Evolutionary conservation across 2,797 vertebrate species (phyloP), one percentile per base, ranked within the genome.

Genomic region (Poecile montanus): DNA sequence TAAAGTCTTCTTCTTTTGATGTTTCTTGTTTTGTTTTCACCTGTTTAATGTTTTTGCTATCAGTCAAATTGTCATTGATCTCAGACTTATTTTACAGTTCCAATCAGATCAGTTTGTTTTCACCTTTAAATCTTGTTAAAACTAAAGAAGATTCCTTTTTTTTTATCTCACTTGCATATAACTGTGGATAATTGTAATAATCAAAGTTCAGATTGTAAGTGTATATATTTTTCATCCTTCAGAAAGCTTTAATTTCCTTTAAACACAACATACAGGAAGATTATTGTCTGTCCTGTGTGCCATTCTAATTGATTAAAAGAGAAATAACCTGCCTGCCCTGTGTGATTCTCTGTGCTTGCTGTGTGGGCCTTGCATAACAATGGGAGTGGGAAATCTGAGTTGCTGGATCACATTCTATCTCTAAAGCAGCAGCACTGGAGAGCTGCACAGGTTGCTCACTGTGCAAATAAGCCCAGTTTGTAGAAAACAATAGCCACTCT

Each of bases 241-340:
- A 32, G 30, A 85, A 85, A 82, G 68, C 25, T 93, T 95, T 87
- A 6, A 83, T 89, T 94, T 95, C 57, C 63, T 85, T 74, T 77
- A 89, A 89, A 82, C 42, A 51, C 40, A 47, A 36, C 74, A 30
- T 74, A 34, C 51, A 76, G 82, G 50, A 70, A 47, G 67, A 83
- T 92, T 92, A 67, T 73, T 82, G 11, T 82, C 72, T 80, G 38
- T 88, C 61, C 38, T 71, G 10, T 6, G 0, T 73, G 65, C 30
- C 71, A 5, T 38, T 71, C 45, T 62, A 61, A 50, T 67, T 75
- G 91, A 91, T 89, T 91, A 83, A 93, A 88, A 66, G 48, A 58
- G 32, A 91, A 90, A 53, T 57, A 82, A 89, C 48, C 29, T 68
- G 67, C 61, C 68, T 68, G 67, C 61, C 68, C 53, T 85, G 50